phyloP scores from a whole-genome alignment of 1,140 invertebrate genomes.

The Hypothenemus hampei region DNA sequence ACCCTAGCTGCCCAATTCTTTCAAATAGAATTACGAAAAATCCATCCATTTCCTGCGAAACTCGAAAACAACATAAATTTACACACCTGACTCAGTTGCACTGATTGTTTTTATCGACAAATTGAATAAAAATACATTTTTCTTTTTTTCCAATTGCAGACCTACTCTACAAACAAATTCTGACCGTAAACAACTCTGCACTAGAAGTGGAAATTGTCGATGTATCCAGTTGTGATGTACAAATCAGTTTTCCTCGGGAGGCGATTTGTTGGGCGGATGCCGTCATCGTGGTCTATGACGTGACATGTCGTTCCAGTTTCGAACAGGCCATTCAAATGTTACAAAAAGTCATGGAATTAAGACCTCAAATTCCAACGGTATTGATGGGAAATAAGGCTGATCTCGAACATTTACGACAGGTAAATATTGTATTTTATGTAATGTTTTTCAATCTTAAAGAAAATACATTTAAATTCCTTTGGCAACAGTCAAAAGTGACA shows the following conservation, averaged over 20 bases:
- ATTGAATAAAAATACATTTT: neutral
- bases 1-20: too few relatives aligned
- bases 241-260: constrained; percentile 49
- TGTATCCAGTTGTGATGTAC: constrained; percentile 55
- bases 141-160: constrained; percentile 52
- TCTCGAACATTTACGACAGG: constrained; percentile 68
- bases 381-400: constrained; percentile 72
- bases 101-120: neutral
- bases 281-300: constrained; percentile 73
- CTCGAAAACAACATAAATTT: too few relatives aligned
- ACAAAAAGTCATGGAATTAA: constrained; percentile 53
- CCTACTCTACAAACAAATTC: constrained; percentile 68
- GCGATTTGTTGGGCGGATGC: constrained; percentile 71
- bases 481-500: too few relatives aligned
- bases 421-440: constrained; percentile 43
- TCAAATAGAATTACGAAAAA: too few relatives aligned
- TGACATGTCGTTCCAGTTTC: constrained; percentile 67
- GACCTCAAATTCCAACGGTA: constrained; percentile 54
- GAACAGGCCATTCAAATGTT: constrained; percentile 61
- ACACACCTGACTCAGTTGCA: too few relatives aligned
- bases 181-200: constrained; percentile 62
- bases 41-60: too few relatives aligned
- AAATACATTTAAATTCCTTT: neutral
- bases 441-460: neutral
- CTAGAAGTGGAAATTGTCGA: constrained; percentile 74